Evolutionary conservation across 2,888 invertebrate species (phyloP).

Genomic region (Furcula furcula): DNA sequence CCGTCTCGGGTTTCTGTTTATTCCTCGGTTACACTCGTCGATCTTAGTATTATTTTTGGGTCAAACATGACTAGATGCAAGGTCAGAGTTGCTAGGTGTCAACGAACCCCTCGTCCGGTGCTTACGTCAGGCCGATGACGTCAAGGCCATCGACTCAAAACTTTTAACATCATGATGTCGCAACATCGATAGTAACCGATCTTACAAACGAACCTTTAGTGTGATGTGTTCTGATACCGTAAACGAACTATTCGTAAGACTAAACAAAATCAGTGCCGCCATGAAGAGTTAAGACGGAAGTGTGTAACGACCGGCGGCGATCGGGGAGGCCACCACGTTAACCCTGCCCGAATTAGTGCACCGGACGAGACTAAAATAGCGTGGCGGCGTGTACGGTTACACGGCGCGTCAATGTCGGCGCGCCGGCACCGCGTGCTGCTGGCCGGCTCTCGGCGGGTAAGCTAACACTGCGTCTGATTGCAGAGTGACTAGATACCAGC

Average conservation of each 20-base stretch:
- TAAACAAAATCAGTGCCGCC: conserved; percentile 58
- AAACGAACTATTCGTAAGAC: conserved; percentile 27
- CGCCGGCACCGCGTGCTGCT: conserved; percentile 44
- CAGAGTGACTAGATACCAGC: conserved; percentile 68
- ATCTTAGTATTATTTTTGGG: conserved; percentile 55
- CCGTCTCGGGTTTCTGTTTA: conserved; percentile 27
- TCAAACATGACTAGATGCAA: conserved; percentile 67
- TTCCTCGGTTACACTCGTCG: conserved; percentile 21
- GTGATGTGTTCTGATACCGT: conserved; percentile 31
- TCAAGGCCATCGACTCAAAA: conserved; percentile 53
- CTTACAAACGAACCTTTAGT: conserved; percentile 22
- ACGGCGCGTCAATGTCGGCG: conserved; percentile 76
- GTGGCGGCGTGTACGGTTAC: conserved; percentile 79
- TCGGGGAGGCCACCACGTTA: conserved; percentile 75
- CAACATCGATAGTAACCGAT: conserved; percentile 8
- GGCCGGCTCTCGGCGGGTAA: conserved; percentile 64
- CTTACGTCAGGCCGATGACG: conserved; percentile 77
- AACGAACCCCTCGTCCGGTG: conserved; percentile 74
- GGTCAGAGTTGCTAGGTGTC: conserved; percentile 73
- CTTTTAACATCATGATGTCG: conserved; percentile 23
- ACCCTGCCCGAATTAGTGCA: conserved; percentile 82
- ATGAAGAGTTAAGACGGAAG: conserved; percentile 70
- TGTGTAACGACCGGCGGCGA: conserved; percentile 63
- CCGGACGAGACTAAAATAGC: conserved; percentile 79
- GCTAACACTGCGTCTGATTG: conserved; percentile 72